A percentile compares a stretch with the other conserved stretches of the same genome.
These are phyloP conservation scores for Drosophila micromelanica DNA, from an alignment of 1,140 invertebrate genomes.

Conservation along the genomic window DNA sequence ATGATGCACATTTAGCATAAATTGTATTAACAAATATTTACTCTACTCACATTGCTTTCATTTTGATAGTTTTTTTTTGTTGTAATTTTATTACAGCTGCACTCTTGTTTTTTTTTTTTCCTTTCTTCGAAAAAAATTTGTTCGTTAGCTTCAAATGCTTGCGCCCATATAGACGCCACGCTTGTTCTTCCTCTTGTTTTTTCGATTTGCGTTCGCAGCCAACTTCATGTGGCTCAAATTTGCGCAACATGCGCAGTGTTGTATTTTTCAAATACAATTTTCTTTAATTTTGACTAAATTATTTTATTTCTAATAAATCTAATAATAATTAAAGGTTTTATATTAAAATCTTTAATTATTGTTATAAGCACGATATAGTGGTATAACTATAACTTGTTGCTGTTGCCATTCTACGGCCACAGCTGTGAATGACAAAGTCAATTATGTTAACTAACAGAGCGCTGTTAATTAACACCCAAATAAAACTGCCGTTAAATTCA, in stretches of 20 bases:
- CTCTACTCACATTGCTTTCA: conserved; percentile 68
- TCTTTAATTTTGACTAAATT: neutral
- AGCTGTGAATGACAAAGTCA: too few species aligned
- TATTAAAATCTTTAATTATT: neutral
- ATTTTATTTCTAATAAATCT: neutral
- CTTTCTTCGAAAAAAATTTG: conserved; percentile 8
- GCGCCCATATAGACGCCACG: conserved; percentile 71
- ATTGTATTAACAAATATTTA: neutral
- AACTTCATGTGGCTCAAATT: conserved; percentile 18
- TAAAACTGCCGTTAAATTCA: conserved; percentile 21
- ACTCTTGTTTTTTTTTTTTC: neutral
- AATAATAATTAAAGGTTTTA: neutral
- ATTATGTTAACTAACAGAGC: conserved; percentile 16
- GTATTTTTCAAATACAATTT: neutral
- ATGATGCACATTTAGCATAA: neutral
- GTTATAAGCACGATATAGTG: neutral
- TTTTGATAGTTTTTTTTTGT: conserved; percentile 26
- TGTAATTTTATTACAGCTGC: conserved; percentile 12
- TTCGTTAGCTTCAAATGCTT: conserved; percentile 68
- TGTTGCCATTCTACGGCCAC: neutral
- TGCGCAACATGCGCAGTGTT: conserved; percentile 3
- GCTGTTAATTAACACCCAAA: conserved; percentile 9
- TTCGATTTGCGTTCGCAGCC: conserved; percentile 13
- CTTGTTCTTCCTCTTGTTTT: conserved; percentile 33
- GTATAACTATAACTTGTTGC: neutral